A percentile compares a stretch with the other conserved stretches of the same genome.
phyloP scores from a whole-genome alignment of 2,113 vertebrate species.

The Conger conger region DNA sequence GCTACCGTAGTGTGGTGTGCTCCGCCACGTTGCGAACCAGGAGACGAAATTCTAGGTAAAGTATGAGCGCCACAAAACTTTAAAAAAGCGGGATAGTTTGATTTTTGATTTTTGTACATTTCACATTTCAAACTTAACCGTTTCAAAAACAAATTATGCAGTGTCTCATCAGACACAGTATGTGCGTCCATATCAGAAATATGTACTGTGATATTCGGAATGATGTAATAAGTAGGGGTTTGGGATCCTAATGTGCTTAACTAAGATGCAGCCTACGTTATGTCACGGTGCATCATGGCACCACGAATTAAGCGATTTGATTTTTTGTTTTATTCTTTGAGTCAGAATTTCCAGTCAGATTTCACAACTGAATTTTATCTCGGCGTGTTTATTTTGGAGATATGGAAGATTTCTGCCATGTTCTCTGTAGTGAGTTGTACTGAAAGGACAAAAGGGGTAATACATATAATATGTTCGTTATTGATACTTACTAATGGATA shows the following conservation, averaged over 20 bases:
- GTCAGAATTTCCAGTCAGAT: no score
- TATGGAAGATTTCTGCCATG: no score
- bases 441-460: no score
- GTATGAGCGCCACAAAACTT: conserved; percentile 19
- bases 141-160: not conserved
- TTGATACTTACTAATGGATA: no score
- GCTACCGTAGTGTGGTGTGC: conserved; percentile 42
- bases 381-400: not conserved
- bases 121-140: not conserved
- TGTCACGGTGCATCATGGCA: not conserved
- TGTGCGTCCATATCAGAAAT: not conserved
- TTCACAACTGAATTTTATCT: no score
- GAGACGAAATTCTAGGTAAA: conserved; percentile 75
- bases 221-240: not conserved
- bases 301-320: not conserved
- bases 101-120: not conserved
- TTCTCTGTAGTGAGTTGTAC: no score
- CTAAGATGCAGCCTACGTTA: not conserved
- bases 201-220: not conserved
- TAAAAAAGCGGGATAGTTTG: not conserved
- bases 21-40: conserved; percentile 64
- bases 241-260: not conserved
- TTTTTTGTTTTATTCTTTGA: not conserved
- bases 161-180: not conserved
- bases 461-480: no score